Evolutionary conservation across 2,113 vertebrate species (phyloP), one percentile per base, ranked within the genome.

Genomic region (cattle (Bos taurus)): DNA sequence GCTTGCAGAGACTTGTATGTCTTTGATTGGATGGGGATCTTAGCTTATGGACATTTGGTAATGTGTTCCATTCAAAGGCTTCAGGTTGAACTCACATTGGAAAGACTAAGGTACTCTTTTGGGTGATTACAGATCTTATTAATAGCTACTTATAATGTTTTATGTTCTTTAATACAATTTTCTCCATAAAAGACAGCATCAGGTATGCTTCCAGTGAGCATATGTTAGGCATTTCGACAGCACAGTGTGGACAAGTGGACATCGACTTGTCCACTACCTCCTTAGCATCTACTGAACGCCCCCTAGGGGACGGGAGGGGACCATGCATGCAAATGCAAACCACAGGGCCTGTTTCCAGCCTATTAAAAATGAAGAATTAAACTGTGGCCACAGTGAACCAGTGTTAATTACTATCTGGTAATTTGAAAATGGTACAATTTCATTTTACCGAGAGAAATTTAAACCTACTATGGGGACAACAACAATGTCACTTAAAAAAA

Each of bases 341-440:
- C 26, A 62, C 16, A 83, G 26, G 16, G 85, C 23, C 52, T 56
- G 78, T 78, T 59, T 81, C 56, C 74, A 59, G 74, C 36, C 36
- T 40, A 26, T 88, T 52, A 21, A n/a, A 36, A 10, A 7, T 28
- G 90, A 98, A 94, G 96, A 98, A 97, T 96, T 77, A 89, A 78
- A 87, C 48, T 9, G 40, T 36, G 64, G 86, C 64, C 95, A 97
- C 62, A 97, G 97, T 85, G 43, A 98, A 97, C 95, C 43, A 94
- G 46, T 93, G 86, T 33, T 91, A 97, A 97, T 97, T 89, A 92
- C 95, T 98, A 15, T 17, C 97, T 97, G 98, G 97, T 98, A 98
- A 98, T 98, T 97, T 96, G 95, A 94, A 95, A 98, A 95, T 96
- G 97, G 90, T 30, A 95, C 84, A 97, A 88, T 26, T 97, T 94